Percentiles rank a stretch among this genome's conserved stretches.
Conservation (phyloP, 35 echinoderm and acorn worm species). For the Chiridota heheva region DNA sequence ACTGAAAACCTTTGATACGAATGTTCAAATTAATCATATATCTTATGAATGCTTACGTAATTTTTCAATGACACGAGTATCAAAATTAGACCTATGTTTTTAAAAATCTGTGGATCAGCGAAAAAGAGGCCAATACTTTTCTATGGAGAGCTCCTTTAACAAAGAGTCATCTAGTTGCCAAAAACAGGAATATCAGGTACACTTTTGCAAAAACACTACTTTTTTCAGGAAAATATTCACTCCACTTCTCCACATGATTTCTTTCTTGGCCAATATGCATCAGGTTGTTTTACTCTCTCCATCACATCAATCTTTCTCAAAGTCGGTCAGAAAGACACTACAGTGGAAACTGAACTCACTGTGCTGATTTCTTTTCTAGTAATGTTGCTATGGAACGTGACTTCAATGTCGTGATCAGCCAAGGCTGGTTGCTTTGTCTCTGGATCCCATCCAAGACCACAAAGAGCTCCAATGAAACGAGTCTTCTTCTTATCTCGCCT, state of each 20-base stretch:
- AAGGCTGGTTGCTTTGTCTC: constrained; percentile 50
- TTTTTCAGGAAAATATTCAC: not conserved
- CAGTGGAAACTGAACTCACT: too few species aligned
- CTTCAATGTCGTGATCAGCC: constrained; percentile 93
- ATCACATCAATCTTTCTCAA: not conserved
- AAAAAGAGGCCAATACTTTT: too few species aligned
- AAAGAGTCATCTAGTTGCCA: too few species aligned
- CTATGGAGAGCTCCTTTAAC: too few species aligned
- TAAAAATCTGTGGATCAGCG: too few species aligned
- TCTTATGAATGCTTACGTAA: too few species aligned
- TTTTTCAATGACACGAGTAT: too few species aligned
- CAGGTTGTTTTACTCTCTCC: not conserved
- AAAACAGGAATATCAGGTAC: too few species aligned
- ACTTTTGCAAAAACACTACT: too few species aligned
- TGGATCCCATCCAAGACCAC: constrained; percentile 87
- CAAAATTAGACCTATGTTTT: too few species aligned
- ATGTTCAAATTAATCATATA: too few species aligned
- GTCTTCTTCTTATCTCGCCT: constrained; percentile 77
- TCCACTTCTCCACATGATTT: not conserved
- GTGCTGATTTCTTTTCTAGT: constrained; percentile 70
- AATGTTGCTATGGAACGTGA: constrained; percentile 86
- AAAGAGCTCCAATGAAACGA: constrained; percentile 73
- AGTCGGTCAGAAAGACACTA: not conserved
- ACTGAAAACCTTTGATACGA: too few species aligned
- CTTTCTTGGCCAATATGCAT: not conserved